Conservation (phyloP, 2,888 invertebrate genomes). For the Tanytarsus gracilentus region DNA sequence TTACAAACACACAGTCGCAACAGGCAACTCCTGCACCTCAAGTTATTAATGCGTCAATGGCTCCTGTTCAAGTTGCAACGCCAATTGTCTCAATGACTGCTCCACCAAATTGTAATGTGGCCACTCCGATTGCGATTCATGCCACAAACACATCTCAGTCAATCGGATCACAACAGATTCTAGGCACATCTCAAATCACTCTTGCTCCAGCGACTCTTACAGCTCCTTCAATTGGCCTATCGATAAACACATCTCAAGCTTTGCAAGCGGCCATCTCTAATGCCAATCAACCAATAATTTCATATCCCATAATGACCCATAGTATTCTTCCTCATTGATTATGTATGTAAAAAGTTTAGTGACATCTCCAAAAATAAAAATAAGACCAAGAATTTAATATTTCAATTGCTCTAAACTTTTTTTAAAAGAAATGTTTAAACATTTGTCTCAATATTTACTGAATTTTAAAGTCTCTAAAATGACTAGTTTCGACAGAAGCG, state of each 20-base stretch:
- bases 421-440: too few species aligned
- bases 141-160: constrained; percentile 31
- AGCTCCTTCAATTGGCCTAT: constrained; percentile 36
- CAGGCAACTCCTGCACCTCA: constrained; percentile 44
- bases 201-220: constrained; percentile 32
- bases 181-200: constrained; percentile 35
- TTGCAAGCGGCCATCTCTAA: constrained; percentile 48
- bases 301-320: constrained; percentile 59
- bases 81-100: constrained; percentile 54
- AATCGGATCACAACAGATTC: constrained; percentile 33
- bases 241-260: constrained; percentile 46
- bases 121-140: constrained; percentile 32
- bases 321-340: constrained; percentile 39
- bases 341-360: constrained; percentile 29
- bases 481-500: too few species aligned
- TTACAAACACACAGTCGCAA: constrained; percentile 46
- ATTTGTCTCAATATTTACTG: too few species aligned
- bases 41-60: constrained; percentile 50
- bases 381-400: too few species aligned
- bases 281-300: constrained; percentile 52
- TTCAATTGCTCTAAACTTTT: too few species aligned
- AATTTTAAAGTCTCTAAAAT: too few species aligned
- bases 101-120: constrained; percentile 36
- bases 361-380: too few species aligned
- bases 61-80: constrained; percentile 47